phyloP scores from a whole-genome alignment of 2,888 invertebrate genomes.

The Branchellion lobata region DNA sequence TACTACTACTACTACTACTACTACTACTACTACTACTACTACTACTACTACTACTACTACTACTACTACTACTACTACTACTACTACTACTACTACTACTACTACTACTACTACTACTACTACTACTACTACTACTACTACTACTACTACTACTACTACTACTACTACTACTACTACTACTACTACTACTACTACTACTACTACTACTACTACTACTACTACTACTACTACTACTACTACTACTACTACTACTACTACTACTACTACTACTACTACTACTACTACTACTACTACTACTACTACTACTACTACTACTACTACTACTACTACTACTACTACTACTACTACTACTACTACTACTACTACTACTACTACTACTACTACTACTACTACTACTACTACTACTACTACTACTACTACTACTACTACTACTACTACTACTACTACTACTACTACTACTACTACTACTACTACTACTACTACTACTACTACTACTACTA shows the following conservation, averaged over 20 bases:
- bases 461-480: not conserved
- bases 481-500: too few species aligned
- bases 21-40: slow-evolving; percentile 29
- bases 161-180: slow-evolving; percentile 27
- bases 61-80: slow-evolving; percentile 11
- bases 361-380: slow-evolving; percentile 24
- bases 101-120: slow-evolving; percentile 21
- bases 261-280: slow-evolving; percentile 28
- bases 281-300: slow-evolving; percentile 27
- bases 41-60: slow-evolving; percentile 19
- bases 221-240: slow-evolving; percentile 11
- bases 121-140: slow-evolving; percentile 29
- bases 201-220: slow-evolving; percentile 24
- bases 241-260: slow-evolving; percentile 11
- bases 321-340: slow-evolving; percentile 27
- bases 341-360: slow-evolving; percentile 25
- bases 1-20: slow-evolving; percentile 28
- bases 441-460: not conserved
- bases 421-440: slow-evolving; percentile 27
- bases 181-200: slow-evolving; percentile 13
- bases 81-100: slow-evolving; percentile 25
- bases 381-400: slow-evolving; percentile 29
- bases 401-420: slow-evolving; percentile 28
- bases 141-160: slow-evolving; percentile 28
- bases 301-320: slow-evolving; percentile 18